A percentile compares a stretch with the other conserved stretches of the same genome.
phyloP scores from a whole-genome alignment of 2,888 invertebrate genomes.

The Drosophila anomelani region DNA sequence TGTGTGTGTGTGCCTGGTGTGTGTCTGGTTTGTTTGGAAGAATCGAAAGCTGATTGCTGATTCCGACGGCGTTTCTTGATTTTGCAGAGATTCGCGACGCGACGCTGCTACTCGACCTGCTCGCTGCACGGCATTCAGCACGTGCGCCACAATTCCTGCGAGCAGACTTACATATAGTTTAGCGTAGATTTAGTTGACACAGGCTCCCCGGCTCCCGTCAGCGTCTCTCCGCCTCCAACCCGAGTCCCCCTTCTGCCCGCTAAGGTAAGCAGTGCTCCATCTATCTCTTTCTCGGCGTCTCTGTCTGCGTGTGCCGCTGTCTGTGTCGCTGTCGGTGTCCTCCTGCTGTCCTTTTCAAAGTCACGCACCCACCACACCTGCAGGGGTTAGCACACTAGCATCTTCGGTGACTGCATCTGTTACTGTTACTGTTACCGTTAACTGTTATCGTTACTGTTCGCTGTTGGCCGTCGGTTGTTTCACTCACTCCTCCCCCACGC shows the following conservation, averaged over 20 bases:
- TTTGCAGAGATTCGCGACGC: constrained; percentile 90
- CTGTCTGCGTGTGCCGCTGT: constrained; percentile 7
- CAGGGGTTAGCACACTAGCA: constrained; percentile 9
- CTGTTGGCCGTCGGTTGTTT: constrained; percentile 21
- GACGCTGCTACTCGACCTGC: constrained; percentile 92
- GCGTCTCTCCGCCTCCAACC: constrained; percentile 1
- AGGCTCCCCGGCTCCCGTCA: constrained; percentile 8
- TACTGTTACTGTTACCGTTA: constrained; percentile 12
- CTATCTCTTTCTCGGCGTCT: constrained; percentile 11
- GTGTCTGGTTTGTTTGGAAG: constrained; percentile 7
- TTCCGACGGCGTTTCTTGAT: constrained; percentile 49
- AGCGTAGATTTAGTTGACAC: constrained; percentile 65
- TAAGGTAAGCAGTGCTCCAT: constrained; percentile 66
- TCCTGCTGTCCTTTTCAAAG: constrained; percentile 39
- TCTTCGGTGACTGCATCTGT: constrained; percentile 34
- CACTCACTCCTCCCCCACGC: constrained; percentile 22
- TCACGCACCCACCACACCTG: constrained; percentile 15
- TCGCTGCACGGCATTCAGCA: constrained; percentile 90
- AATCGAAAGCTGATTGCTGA: constrained; percentile 46
- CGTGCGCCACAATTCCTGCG: constrained; percentile 92
- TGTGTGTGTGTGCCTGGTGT: background rate
- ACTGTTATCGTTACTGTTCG: constrained; percentile 17
- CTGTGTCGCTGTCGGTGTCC: constrained; percentile 42
- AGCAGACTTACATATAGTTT: constrained; percentile 93
- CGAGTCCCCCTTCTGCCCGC: constrained; percentile 29